phyloP scores from a whole-genome alignment of 2,888 invertebrate species.

The Willowsia nigromaculata region DNA sequence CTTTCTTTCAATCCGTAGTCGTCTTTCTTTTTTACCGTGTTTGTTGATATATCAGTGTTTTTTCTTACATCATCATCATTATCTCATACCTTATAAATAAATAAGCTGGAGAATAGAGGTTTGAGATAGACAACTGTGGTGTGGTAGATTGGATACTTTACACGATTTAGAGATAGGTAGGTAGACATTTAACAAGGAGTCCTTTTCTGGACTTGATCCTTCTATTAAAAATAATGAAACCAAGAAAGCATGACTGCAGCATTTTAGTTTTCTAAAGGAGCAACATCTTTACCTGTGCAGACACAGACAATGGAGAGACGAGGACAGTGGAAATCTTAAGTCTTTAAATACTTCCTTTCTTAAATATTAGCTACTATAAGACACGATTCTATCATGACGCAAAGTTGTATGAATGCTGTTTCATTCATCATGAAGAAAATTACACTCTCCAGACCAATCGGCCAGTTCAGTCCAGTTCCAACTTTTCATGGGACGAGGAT shows the following conservation, averaged over 20 bases:
- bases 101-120: constrained; percentile 14
- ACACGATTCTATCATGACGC: neutral
- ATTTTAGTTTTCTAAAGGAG: constrained; percentile 6
- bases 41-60: constrained; percentile 44
- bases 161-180: neutral
- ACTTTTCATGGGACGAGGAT: neutral
- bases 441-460: neutral
- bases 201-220: constrained; percentile 45
- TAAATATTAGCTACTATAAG: constrained; percentile 13
- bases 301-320: neutral
- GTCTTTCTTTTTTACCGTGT: neutral
- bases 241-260: constrained; percentile 44
- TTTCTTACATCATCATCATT: constrained; percentile 38
- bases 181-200: constrained; percentile 14
- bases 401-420: neutral
- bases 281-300: constrained; percentile 12
- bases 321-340: constrained; percentile 3
- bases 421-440: constrained; percentile 11
- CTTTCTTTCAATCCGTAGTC: neutral
- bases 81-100: constrained; percentile 21
- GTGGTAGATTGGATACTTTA: constrained; percentile 5
- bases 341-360: constrained; percentile 56
- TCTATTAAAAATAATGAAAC: constrained; percentile 61
- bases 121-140: neutral
- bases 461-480: neutral